phyloP scores from a whole-genome alignment of 2,113 vertebrate species.

The Dolichotis patagonum region DNA sequence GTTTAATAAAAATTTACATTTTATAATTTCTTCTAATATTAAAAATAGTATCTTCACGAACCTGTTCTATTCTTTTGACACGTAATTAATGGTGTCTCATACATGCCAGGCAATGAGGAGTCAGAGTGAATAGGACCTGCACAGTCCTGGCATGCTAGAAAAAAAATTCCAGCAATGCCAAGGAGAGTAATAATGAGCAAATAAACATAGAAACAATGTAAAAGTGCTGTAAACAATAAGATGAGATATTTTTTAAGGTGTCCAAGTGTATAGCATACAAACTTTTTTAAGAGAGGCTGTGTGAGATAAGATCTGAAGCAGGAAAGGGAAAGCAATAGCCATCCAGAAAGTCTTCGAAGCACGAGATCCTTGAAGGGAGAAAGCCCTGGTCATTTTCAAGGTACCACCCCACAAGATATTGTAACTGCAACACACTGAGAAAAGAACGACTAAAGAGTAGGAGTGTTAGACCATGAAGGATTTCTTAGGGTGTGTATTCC shows the following conservation, averaged over 20 bases:
- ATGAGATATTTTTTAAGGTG: neutral
- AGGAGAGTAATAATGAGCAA: neutral
- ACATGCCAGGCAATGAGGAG: neutral
- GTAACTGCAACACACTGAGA: neutral
- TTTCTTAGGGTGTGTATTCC: neutral
- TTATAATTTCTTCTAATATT: conserved; percentile 19
- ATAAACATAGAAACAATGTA: neutral
- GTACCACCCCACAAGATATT: neutral
- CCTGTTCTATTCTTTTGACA: neutral
- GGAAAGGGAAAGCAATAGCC: neutral
- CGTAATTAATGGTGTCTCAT: neutral
- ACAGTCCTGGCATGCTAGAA: neutral
- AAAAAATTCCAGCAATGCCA: neutral
- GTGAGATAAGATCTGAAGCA: neutral
- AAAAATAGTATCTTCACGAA: neutral
- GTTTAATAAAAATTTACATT: neutral
- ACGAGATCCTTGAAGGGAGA: neutral
- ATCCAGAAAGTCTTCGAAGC: neutral
- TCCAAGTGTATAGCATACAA: neutral
- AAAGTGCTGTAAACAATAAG: neutral
- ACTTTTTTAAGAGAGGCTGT: neutral
- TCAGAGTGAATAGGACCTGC: neutral
- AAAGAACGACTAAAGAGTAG: neutral
- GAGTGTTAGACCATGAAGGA: neutral
- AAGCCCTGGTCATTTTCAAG: neutral